These are phyloP conservation scores for Cotesia typhae DNA, from an alignment of 1,140 invertebrate species.

Conservation along the genomic window DNA sequence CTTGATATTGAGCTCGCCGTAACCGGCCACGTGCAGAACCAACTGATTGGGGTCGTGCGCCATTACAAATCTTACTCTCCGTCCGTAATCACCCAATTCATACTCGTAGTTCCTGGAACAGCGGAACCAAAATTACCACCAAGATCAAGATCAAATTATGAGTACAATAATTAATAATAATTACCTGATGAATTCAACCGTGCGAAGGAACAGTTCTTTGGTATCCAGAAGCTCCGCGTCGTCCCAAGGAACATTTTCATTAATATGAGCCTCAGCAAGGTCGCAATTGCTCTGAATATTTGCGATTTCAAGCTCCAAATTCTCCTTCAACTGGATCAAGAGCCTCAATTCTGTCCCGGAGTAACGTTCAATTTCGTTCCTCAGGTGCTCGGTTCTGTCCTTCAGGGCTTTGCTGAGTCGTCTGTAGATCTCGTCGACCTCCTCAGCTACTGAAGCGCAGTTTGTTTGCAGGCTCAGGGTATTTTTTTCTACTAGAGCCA, in stretches of 20 bases:
- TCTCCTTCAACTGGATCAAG: slow-evolving; percentile 87
- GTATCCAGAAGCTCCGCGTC: slow-evolving; percentile 90
- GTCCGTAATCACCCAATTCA: slow-evolving; percentile 87
- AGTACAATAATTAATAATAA: neutral
- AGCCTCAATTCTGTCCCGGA: slow-evolving; percentile 83
- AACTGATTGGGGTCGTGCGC: slow-evolving; percentile 90
- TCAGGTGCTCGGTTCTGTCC: slow-evolving; percentile 87
- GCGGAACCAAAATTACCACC: slow-evolving; percentile 56
- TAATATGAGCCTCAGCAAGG: slow-evolving; percentile 93
- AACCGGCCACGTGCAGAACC: slow-evolving; percentile 83
- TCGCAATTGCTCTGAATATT: slow-evolving; percentile 96
- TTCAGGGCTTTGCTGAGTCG: slow-evolving; percentile 89
- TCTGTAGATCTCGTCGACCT: slow-evolving; percentile 91
- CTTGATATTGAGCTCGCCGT: slow-evolving; percentile 86
- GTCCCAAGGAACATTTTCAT: slow-evolving; percentile 86
- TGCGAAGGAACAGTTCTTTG: slow-evolving; percentile 93
- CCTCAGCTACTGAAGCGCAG: slow-evolving; percentile 84
- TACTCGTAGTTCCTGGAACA: slow-evolving; percentile 84
- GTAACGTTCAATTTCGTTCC: slow-evolving; percentile 90
- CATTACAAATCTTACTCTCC: slow-evolving; percentile 85
- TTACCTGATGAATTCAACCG: slow-evolving; percentile 84
- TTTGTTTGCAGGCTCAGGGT: slow-evolving; percentile 84
- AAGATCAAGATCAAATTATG: neutral
- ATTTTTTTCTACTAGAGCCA: slow-evolving; percentile 86
- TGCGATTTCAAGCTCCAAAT: slow-evolving; percentile 89